Percentiles rank a stretch among this genome's conserved stretches.
phyloP scores from a whole-genome alignment of 2,113 vertebrate species.

The Brachirus orientalis region DNA sequence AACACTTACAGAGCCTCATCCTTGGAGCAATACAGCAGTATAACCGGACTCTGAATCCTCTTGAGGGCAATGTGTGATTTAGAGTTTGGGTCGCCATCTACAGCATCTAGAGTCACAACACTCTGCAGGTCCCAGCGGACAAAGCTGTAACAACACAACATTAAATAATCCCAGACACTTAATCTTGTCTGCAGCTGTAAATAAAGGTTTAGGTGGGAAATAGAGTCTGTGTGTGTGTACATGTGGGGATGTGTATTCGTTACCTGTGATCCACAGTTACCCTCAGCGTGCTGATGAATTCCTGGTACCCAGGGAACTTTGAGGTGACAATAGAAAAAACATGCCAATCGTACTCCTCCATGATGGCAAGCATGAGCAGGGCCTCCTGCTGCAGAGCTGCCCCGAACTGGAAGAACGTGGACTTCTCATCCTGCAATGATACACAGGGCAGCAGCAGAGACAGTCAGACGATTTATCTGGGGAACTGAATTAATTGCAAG shows the following conservation, averaged over 20 bases:
- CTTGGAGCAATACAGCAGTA: constrained; percentile 96
- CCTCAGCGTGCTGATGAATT: constrained; percentile 93
- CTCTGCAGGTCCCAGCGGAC: constrained; percentile 99
- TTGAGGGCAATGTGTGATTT: constrained; percentile 96
- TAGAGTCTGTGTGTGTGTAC: constrained; percentile 10
- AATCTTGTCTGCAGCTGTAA: constrained; percentile 32
- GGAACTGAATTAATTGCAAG: constrained; percentile 32
- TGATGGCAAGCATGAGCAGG: constrained; percentile 94
- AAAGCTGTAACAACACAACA: constrained; percentile 85
- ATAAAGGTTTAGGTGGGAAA: constrained; percentile 24
- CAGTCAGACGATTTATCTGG: constrained; percentile 46
- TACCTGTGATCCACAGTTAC: constrained; percentile 87
- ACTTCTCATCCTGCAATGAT: constrained; percentile 88
- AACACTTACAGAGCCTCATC: constrained; percentile 88
- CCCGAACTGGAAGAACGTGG: constrained; percentile 98
- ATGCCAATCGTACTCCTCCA: constrained; percentile 99
- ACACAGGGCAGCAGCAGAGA: constrained; percentile 30
- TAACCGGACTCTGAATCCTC: constrained; percentile 96
- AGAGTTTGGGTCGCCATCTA: constrained; percentile 92
- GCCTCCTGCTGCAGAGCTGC: constrained; percentile 98
- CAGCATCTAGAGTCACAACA: constrained; percentile 89
- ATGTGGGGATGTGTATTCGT: constrained; percentile 10
- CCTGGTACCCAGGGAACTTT: constrained; percentile 95
- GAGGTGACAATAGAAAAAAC: constrained; percentile 97
- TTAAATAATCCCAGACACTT: constrained; percentile 37